Conservation (phyloP, 2,888 invertebrate genomes). For the Seira sanloemensis region DNA sequence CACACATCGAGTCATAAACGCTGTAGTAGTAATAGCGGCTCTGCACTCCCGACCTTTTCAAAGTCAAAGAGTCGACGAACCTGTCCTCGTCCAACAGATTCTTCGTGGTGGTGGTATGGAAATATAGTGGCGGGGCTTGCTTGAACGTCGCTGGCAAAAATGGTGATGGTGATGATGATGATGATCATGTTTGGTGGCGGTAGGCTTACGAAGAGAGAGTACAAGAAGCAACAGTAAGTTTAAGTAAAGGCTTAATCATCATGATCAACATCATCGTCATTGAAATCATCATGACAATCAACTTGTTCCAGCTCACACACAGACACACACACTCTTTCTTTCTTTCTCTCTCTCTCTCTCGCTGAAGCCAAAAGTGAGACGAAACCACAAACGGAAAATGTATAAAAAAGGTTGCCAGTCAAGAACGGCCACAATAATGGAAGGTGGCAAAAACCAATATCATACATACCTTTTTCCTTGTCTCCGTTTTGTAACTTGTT, state of each 20-base stretch:
- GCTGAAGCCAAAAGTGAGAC: background rate
- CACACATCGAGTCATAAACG: slow-evolving; percentile 11
- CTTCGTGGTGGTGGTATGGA: slow-evolving; percentile 35
- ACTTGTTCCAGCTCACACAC: slow-evolving; percentile 21
- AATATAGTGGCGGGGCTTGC: background rate
- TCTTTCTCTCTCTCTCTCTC: no score
- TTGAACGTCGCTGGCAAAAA: background rate
- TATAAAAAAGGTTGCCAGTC: no score
- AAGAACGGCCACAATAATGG: background rate
- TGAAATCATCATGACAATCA: slow-evolving; percentile 24
- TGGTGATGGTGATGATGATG: background rate
- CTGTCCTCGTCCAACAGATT: slow-evolving; percentile 65
- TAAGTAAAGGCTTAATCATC: background rate
- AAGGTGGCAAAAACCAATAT: no score
- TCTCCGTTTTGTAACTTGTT: background rate
- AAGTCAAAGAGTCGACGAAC: slow-evolving; percentile 74
- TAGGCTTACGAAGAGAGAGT: background rate
- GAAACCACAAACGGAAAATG: background rate
- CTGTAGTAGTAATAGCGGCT: slow-evolving; percentile 55
- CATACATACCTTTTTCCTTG: no score
- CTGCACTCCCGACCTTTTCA: slow-evolving; percentile 74
- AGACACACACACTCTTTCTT: no score
- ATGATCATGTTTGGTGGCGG: background rate
- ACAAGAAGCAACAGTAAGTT: background rate
- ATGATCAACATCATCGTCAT: background rate